Evolutionary conservation across 2,797 vertebrate genomes (phyloP), one percentile per base, ranked within the genome.

Genomic region (Scolopax rusticola): DNA sequence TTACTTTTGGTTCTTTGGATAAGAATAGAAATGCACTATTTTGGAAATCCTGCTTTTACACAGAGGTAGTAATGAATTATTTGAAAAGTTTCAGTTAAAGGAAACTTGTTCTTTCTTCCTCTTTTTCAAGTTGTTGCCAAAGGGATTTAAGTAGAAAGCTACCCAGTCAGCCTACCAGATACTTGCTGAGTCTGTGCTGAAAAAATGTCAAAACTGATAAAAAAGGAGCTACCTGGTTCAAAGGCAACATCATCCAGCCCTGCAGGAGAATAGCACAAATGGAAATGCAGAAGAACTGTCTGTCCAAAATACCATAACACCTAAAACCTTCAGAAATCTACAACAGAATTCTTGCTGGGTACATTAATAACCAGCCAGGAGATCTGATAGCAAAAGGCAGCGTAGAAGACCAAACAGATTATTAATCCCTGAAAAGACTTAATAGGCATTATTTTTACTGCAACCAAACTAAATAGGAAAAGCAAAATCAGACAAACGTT

Each of bases 211-310:
- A 79, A 84, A 63, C 67, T 67, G 45, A 41, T 15, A 38, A 53
- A 77, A 76, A 76, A 74, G 45, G 43, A 95, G 18, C n/a, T 79
- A 43, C 48, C 84, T 75, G 51, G 74, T 65, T 95, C 53, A 87
- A 95, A 96, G 77, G 12, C 90, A 89, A 57, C 33, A 85, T 56
- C 56, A 73, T 30, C 30, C 77, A 90, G 56, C 48, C 33, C 85
- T 87, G 53, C 47, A 77, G 70, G 67, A 83, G 36, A 60, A n/a
- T 6, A 82, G 40, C 54, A 81, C 25, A 56, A 45, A 38, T 13
- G 27, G 70, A 84, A 95, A 85, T n/a, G 24, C 21, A 64, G 24
- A 90, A 84, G 51, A 82, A 38, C 12, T 8, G 15, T 24, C 51
- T 68, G 2, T 80, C 76, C 28, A 78, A 69, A 89, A 79, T 36